Evolutionary conservation across 2,888 invertebrate species (phyloP), one percentile per base, ranked within the genome.

Genomic region (Leptinotarsa haldemani): DNA sequence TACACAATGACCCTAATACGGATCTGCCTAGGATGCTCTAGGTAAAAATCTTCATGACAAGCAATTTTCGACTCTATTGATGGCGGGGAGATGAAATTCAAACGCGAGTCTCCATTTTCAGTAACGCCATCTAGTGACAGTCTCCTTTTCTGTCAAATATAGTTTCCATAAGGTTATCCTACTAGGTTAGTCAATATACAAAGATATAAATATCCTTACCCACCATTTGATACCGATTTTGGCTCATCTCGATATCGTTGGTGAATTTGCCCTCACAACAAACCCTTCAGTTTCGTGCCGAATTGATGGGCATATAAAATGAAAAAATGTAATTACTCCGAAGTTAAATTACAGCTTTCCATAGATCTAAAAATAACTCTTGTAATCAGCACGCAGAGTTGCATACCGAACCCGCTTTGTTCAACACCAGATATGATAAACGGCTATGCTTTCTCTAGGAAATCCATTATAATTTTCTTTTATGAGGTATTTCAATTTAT

Each of bases 311-410:
- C 61, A 40, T 58, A 56, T 40, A 30, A 47, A 69, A 61, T 47
- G 47, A 61, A 61, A 69, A 61, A 69, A 69, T 69, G 20, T 61
- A 20, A 69, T 69, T 61, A 61, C 16, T 25, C 18, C 22, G 22
- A 22, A 22, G 47, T 48, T 69, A 46, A 61, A 69, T 61, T 69
- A 69, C 69, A 47, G 47, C 56, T 61, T 47, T 46, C 22, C 25
- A 18, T 48, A 64, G 50, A 46, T 64, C 69, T 40, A 70, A 64
- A 70, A 70, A 70, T 70, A 70, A 50, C 30, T 50, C 30, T 63
- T 40, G 40, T 70, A 70, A 70, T 70, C 48, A 30, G 22, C 63
- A 40, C 69, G n/a, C 50, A 50, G 69, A 18, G 61, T 16, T 61
- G 61, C 40, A 40, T 61, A 61, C 40, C 61, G 16, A 25, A n/a